A percentile compares a stretch with the other conserved stretches of the same genome.
Conservation (phyloP, 2,888 invertebrate genomes). For the Megamerina dolium region DNA sequence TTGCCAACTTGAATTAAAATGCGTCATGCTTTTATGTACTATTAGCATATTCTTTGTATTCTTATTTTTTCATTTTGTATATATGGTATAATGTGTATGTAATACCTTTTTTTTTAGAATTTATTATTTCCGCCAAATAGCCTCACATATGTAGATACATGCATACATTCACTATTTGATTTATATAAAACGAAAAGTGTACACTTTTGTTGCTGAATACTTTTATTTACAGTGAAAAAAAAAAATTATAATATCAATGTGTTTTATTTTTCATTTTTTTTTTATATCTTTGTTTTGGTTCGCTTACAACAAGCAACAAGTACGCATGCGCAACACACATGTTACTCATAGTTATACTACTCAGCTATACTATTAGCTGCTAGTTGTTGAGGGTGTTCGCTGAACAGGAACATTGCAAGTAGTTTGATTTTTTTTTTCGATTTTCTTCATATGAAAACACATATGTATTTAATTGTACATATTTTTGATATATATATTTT, state of each 20-base stretch:
- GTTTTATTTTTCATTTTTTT: neutral
- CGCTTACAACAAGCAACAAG: no score
- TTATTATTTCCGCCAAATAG: slow-evolving; percentile 12
- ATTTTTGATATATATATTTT: slow-evolving; percentile 25
- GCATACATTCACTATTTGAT: neutral
- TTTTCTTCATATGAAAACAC: no score
- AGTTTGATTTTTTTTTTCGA: slow-evolving; percentile 7
- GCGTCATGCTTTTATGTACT: neutral
- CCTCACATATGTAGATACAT: neutral
- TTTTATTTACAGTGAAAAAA: no score
- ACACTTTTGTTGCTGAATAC: no score
- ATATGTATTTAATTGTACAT: no score
- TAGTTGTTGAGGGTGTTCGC: slow-evolving; percentile 14
- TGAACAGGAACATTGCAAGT: slow-evolving; percentile 28
- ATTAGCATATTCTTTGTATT: neutral
- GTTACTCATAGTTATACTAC: no score
- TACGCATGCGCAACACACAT: slow-evolving; percentile 18
- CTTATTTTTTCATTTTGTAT: neutral
- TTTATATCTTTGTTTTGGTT: neutral
- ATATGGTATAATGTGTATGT: no score
- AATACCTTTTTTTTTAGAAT: slow-evolving; percentile 3
- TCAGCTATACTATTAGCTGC: no score
- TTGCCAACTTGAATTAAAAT: neutral
- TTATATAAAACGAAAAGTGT: no score
- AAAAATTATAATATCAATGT: no score